These are phyloP conservation scores for Chloroclysta siterata DNA, from an alignment of 2,888 invertebrate genomes.

Conservation along the genomic window DNA sequence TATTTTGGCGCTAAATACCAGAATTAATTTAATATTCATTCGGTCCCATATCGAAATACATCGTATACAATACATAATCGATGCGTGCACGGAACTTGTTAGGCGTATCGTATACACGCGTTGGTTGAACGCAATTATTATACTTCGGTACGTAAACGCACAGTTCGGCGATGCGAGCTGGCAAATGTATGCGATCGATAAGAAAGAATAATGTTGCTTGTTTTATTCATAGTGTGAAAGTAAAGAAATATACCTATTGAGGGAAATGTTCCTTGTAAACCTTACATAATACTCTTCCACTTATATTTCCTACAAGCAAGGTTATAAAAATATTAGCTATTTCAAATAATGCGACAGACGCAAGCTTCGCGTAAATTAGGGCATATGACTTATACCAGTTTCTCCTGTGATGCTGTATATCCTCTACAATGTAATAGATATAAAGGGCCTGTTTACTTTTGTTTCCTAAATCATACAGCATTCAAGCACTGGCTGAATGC, in stretches of 20 bases:
- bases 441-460: too few species aligned
- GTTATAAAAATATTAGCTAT: too few species aligned
- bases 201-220: conserved; percentile 6
- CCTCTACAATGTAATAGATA: too few species aligned
- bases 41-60: conserved; percentile 56
- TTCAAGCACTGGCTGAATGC: background rate
- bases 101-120: conserved; percentile 41
- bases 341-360: too few species aligned
- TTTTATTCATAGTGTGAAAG: conserved; percentile 16
- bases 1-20: conserved; percentile 64
- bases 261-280: background rate
- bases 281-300: background rate
- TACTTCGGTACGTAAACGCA: conserved; percentile 27
- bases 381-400: too few species aligned
- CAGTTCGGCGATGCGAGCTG: conserved; percentile 17
- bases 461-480: too few species aligned
- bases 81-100: conserved; percentile 50
- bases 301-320: too few species aligned
- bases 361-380: background rate
- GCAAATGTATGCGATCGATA: conserved; percentile 14
- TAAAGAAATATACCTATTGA: background rate
- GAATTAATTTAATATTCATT: conserved; percentile 71
- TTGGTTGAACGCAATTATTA: conserved; percentile 29
- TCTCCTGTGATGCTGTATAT: too few species aligned
- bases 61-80: conserved; percentile 48